phyloP scores from a whole-genome alignment of 2,113 vertebrate genomes.

The Eptesicus fuscus region DNA sequence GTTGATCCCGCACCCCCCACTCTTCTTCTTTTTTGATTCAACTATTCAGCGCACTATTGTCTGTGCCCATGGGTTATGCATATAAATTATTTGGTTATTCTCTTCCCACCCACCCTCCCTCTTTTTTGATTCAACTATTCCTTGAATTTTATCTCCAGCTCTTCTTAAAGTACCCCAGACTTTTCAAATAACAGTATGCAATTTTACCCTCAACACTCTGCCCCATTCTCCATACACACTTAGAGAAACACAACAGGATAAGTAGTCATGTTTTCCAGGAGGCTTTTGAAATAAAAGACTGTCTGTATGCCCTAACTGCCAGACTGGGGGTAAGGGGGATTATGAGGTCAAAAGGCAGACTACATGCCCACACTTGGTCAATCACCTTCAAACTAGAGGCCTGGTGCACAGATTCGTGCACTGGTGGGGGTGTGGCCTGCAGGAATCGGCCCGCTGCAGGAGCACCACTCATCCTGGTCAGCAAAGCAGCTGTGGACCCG shows the following conservation, averaged over 20 bases:
- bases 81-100: too few relatives aligned
- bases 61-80: too few relatives aligned
- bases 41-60: too few relatives aligned
- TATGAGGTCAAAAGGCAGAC: not conserved
- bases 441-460: too few relatives aligned
- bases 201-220: not conserved
- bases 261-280: constrained; percentile 4
- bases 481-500: too few relatives aligned
- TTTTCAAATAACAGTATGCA: not conserved
- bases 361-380: not conserved
- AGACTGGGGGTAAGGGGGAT: not conserved
- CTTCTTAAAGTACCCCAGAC: not conserved
- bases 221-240: not conserved
- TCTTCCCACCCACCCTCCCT: too few relatives aligned
- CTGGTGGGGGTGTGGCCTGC: too few relatives aligned
- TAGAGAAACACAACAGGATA: not conserved
- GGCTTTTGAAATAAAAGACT: not conserved
- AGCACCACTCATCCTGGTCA: too few relatives aligned
- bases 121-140: not conserved
- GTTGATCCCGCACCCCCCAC: too few relatives aligned
- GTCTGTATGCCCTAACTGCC: not conserved
- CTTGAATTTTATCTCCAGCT: not conserved
- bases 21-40: too few relatives aligned
- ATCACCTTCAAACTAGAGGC: not conserved
- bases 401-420: too few relatives aligned